phyloP scores from a whole-genome alignment of 2,888 invertebrate genomes.

The Lomographa bimaculata region DNA sequence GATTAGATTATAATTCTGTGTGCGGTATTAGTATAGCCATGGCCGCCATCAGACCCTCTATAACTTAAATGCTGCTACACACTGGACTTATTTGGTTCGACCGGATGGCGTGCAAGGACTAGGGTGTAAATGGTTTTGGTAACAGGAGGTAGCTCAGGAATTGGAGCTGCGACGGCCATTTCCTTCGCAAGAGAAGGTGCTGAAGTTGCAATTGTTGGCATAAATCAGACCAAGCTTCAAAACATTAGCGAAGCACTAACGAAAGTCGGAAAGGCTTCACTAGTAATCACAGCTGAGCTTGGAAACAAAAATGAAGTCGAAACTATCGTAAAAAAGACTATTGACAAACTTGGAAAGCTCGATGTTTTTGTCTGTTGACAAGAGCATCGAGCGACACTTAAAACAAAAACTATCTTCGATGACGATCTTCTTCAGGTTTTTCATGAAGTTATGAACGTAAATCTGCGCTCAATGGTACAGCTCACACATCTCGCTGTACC shows the following conservation, averaged over 20 bases:
- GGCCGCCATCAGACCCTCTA: slow-evolving; percentile 11
- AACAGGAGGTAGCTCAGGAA: slow-evolving; percentile 48
- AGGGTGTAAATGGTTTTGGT: too few species aligned
- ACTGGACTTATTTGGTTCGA: too few species aligned
- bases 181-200: slow-evolving; percentile 44
- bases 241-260: slow-evolving; percentile 35
- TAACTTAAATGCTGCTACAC: too few species aligned
- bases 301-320: slow-evolving; percentile 38
- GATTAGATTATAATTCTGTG: slow-evolving; percentile 7
- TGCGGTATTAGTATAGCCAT: background rate
- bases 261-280: slow-evolving; percentile 34
- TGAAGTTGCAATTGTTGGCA: slow-evolving; percentile 43
- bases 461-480: slow-evolving; percentile 41
- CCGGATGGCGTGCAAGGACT: too few species aligned
- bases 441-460: slow-evolving; percentile 44
- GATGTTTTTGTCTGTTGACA: slow-evolving; percentile 51
- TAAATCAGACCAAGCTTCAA: slow-evolving; percentile 40
- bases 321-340: slow-evolving; percentile 39
- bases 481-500: slow-evolving; percentile 45
- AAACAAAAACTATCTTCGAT: slow-evolving; percentile 33
- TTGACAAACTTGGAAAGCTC: slow-evolving; percentile 43
- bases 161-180: slow-evolving; percentile 43
- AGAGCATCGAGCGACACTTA: too few species aligned
- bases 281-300: slow-evolving; percentile 46
- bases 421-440: slow-evolving; percentile 39